These are phyloP conservation scores for Tenebrio molitor DNA, from an alignment of 1,140 invertebrate genomes.

Conservation along the genomic window DNA sequence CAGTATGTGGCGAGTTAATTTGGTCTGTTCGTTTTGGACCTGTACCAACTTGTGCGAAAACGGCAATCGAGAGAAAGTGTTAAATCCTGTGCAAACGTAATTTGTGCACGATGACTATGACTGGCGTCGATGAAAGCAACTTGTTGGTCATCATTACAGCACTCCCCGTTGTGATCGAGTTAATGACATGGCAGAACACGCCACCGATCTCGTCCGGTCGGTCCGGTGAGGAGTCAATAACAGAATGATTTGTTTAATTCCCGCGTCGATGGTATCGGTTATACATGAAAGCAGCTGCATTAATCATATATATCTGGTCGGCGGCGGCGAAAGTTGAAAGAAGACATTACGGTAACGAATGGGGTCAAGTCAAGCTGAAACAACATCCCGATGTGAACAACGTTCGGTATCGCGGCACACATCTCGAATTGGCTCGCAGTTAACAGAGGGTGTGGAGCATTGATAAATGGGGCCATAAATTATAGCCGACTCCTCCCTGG, in stretches of 20 bases:
- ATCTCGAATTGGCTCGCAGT: constrained; percentile 68
- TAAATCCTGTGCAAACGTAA: too few species aligned
- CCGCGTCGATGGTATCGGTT: constrained; percentile 44
- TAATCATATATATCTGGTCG: constrained; percentile 49
- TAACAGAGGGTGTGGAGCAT: constrained; percentile 67
- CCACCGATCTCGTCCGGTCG: constrained; percentile 35
- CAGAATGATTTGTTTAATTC: constrained; percentile 51
- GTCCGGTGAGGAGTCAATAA: constrained; percentile 45
- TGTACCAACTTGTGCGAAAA: too few species aligned
- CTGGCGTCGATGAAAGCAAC: constrained; percentile 16
- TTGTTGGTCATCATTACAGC: constrained; percentile 44
- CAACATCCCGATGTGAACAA: constrained; percentile 62
- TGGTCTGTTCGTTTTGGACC: too few species aligned
- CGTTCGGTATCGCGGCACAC: constrained; percentile 62
- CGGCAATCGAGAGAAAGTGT: too few species aligned
- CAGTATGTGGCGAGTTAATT: too few species aligned
- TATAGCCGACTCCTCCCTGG: constrained; percentile 63
- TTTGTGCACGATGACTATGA: background rate
- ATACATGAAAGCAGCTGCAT: constrained; percentile 48
- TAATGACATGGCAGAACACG: constrained; percentile 48
- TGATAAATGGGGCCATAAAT: constrained; percentile 67
- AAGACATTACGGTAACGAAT: constrained; percentile 65
- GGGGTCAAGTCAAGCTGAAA: constrained; percentile 64
- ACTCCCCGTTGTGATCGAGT: constrained; percentile 29
- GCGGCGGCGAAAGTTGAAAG: constrained; percentile 63